Percentiles rank a stretch among this genome's conserved stretches.
phyloP scores from a whole-genome alignment of 2,113 vertebrate species.

The Sisor rabdophorus region DNA sequence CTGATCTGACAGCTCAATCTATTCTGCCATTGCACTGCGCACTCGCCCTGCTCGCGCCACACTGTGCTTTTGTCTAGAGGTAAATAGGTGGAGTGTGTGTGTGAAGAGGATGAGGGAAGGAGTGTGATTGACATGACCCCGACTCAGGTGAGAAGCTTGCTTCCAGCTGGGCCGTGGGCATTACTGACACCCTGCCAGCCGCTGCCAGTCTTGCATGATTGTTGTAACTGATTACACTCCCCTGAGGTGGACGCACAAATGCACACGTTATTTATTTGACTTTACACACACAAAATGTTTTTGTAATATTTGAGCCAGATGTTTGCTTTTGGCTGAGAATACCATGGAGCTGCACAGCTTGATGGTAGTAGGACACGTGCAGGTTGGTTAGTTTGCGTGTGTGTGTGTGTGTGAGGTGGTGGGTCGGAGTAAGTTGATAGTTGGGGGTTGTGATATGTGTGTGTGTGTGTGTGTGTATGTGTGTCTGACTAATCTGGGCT shows the following conservation, averaged over 20 bases:
- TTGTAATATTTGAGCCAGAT: constrained; percentile 60
- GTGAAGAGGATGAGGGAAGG: constrained; percentile 28
- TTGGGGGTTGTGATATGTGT: constrained; percentile 14
- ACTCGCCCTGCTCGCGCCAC: constrained; percentile 50
- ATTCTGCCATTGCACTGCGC: constrained; percentile 87
- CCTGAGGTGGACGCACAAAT: constrained; percentile 61
- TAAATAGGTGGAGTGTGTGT: constrained; percentile 56
- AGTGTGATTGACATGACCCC: constrained; percentile 88
- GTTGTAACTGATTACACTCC: constrained; percentile 75
- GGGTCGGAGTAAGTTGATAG: neutral
- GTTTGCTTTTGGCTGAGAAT: constrained; percentile 13
- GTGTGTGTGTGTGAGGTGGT: neutral
- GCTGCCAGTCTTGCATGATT: constrained; percentile 77
- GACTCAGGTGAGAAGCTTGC: constrained; percentile 84
- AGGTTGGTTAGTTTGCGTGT: neutral
- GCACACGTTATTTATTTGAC: constrained; percentile 46
- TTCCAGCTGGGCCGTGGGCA: constrained; percentile 82
- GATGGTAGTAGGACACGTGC: neutral
- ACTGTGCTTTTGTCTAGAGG: constrained; percentile 47
- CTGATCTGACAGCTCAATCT: constrained; percentile 98
- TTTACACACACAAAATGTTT: neutral
- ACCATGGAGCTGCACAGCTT: neutral
- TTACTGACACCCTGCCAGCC: constrained; percentile 71
- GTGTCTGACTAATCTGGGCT: constrained; percentile 70
- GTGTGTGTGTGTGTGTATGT: constrained; percentile 1